Evolutionary conservation across 30 jellyfish, hydroid and myxozoan species (phyloP), one percentile per base, ranked within the genome.

Genomic region (Pelagia noctiluca): DNA sequence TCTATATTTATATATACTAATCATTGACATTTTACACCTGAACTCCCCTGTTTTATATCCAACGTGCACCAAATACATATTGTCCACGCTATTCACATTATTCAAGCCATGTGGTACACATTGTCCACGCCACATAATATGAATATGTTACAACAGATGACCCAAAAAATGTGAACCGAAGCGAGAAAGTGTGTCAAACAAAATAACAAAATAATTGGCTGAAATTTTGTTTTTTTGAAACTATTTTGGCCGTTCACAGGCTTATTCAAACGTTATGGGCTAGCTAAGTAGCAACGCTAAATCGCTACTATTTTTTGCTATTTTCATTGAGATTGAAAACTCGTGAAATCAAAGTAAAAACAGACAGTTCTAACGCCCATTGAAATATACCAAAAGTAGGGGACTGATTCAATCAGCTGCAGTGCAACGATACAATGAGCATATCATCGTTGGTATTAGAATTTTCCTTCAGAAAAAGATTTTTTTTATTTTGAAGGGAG

Each of bases 321-420:
- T 42, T 42, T 42, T 42, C 57, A 42, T 42, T 42, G 57, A 42
- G 57, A 42, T 42, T 42, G 57, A 42, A 42, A 42, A 42, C 12
- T 42, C 12, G 57, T 42, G 57, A 42, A 42, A 42, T 42, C 57
- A 42, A 42, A 42, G 57, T 42, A 16, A 42, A 42, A 42, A 42
- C 57, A 42, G 57, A 16, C 57, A 42, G 57, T 42, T 42, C 57
- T 42, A 42, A 42, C 57, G 57, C 57, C 57, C 57, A 42, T 42
- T 42, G 57, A 42, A 42, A 42, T 42, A 42, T 42, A 42, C 57
- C 57, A 42, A 42, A 42, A 42, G 57, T 16, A 42, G 57, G 57
- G 57, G 57, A 42, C 57, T 42, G 57, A 42, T 42, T 42, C 57
- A 42, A 42, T 42, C 57, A 42, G 57, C 57, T 42, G 8, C 57